Conservation (phyloP, 2,113 vertebrate species). For the Atrichornis clamosus region DNA sequence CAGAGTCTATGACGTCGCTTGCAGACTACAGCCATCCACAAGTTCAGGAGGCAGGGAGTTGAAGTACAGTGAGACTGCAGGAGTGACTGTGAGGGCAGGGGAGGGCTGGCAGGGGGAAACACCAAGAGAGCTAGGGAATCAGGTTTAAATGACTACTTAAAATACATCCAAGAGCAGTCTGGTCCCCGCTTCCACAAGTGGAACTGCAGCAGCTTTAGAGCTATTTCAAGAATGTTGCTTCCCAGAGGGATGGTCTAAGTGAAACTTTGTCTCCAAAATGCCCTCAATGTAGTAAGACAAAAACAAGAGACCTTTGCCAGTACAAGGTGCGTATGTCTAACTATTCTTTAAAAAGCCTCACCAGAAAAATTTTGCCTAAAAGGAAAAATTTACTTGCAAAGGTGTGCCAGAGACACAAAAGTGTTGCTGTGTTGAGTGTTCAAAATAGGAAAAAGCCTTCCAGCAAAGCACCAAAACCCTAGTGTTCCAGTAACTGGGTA, state of each 20-base stretch:
- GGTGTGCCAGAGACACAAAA: background rate
- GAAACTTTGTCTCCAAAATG: background rate
- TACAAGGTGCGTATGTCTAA: background rate
- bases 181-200: constrained; percentile 1
- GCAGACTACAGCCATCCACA: background rate
- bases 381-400: background rate
- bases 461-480: background rate
- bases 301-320: background rate
- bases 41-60: background rate
- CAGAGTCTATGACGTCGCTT: background rate
- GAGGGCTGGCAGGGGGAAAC: background rate
- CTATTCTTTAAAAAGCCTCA: background rate
- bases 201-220: constrained; percentile 42
- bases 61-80: background rate
- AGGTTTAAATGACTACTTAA: background rate
- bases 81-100: background rate
- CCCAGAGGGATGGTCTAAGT: background rate
- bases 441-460: background rate
- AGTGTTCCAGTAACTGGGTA: background rate
- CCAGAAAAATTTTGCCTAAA: background rate
- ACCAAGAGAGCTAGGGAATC: background rate
- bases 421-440: background rate
- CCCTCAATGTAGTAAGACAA: background rate
- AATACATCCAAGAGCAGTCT: constrained; percentile 12
- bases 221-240: background rate